phyloP scores from a whole-genome alignment of 2,113 vertebrate species.

The Syngnathus typhle region DNA sequence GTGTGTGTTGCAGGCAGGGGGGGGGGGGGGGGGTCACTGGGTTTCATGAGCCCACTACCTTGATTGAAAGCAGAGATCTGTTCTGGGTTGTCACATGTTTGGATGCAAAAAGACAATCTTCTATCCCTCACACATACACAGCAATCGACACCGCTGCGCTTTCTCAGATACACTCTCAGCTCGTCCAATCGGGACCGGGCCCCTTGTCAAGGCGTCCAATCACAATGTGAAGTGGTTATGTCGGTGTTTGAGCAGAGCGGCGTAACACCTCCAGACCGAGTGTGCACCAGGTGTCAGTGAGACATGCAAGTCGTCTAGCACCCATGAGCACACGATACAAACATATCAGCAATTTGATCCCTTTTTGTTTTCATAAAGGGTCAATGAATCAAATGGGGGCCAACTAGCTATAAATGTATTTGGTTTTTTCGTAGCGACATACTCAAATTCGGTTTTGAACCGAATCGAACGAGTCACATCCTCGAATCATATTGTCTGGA shows the following conservation, averaged over 20 bases:
- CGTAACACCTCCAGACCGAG: constrained; percentile 59
- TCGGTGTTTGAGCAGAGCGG: constrained; percentile 40
- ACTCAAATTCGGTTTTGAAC: too few relatives aligned
- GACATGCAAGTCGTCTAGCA: neutral
- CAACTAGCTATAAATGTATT: too few relatives aligned
- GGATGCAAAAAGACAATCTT: constrained; percentile 66
- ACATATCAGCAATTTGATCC: neutral
- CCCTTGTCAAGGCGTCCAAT: constrained; percentile 69
- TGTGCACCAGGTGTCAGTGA: constrained; percentile 20
- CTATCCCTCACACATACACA: constrained; percentile 25
- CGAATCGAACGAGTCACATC: too few relatives aligned
- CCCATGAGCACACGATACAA: neutral
- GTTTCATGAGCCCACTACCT: constrained; percentile 54
- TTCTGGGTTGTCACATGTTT: constrained; percentile 68
- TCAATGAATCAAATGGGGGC: too few relatives aligned
- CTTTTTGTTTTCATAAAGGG: neutral
- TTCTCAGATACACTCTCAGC: constrained; percentile 45
- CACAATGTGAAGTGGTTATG: constrained; percentile 67
- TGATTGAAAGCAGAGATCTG: constrained; percentile 79
- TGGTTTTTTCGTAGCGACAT: too few relatives aligned
- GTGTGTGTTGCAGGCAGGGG: constrained; percentile 8
- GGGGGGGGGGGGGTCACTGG: constrained; percentile 50
- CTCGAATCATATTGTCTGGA: neutral
- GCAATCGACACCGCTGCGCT: constrained; percentile 12
- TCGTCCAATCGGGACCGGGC: constrained; percentile 34